Percentiles rank a stretch among this genome's conserved stretches.
phyloP scores from a whole-genome alignment of 2,888 invertebrate species.

The Hirtodrosophila cameraria region DNA sequence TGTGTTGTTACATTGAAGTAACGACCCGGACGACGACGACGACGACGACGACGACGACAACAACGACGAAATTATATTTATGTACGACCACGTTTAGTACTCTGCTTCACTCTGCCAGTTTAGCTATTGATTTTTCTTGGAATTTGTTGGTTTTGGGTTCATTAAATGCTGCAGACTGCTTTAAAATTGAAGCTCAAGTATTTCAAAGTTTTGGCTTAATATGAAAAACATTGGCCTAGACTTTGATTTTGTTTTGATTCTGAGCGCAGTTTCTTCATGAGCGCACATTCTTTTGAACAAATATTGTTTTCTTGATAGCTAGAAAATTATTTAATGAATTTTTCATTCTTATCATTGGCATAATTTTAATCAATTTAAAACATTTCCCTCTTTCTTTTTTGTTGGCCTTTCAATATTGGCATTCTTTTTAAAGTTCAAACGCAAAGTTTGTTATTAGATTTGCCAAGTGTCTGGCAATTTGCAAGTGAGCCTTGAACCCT shows the following conservation, averaged over 20 bases:
- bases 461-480: conserved; percentile 18
- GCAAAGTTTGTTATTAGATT: conserved; percentile 38
- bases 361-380: not conserved
- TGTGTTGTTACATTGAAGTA: conserved; percentile 58
- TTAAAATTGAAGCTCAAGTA: not conserved
- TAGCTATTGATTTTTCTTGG: conserved; percentile 44
- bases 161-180: conserved; percentile 3
- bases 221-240: not conserved
- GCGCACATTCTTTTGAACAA: not conserved
- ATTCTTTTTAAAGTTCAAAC: conserved; percentile 42
- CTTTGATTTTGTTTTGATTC: not conserved
- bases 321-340: conserved; percentile 13
- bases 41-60: conserved; percentile 58
- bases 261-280: not conserved
- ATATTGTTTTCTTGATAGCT: conserved; percentile 8
- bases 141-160: not conserved
- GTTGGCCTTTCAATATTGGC: conserved; percentile 35
- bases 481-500: conserved; percentile 12
- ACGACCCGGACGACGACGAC: conserved; percentile 57
- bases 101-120: not conserved
- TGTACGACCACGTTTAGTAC: conserved; percentile 42
- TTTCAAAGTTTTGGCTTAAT: not conserved
- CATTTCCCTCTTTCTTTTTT: not conserved
- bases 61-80: conserved; percentile 67
- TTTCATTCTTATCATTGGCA: conserved; percentile 3